A percentile compares a stretch with the other conserved stretches of the same genome.
phyloP scores from a whole-genome alignment of 2,797 vertebrate species.

The Meda fulgida region DNA sequence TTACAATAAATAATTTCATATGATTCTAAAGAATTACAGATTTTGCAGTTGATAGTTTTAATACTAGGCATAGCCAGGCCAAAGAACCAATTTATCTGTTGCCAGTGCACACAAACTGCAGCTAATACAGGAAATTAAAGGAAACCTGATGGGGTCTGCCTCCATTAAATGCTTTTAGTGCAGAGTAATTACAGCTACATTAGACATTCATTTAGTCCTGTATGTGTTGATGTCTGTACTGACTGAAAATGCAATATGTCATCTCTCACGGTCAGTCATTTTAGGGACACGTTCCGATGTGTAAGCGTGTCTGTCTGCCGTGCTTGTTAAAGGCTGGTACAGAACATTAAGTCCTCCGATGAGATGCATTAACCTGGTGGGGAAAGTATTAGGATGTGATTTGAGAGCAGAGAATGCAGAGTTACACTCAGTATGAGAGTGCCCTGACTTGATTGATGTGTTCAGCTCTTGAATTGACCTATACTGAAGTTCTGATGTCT shows the following conservation, averaged over 20 bases:
- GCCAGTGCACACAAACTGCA: slow-evolving; percentile 55
- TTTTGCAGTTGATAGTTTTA: slow-evolving; percentile 16
- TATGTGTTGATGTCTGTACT: slow-evolving; percentile 58
- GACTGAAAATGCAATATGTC: slow-evolving; percentile 56
- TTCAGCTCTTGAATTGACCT: slow-evolving; percentile 24
- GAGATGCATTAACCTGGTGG: slow-evolving; percentile 45
- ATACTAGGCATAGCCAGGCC: background rate
- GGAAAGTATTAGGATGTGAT: slow-evolving; percentile 40
- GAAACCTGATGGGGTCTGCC: slow-evolving; percentile 67
- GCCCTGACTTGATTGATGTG: slow-evolving; percentile 31
- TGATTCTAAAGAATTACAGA: slow-evolving; percentile 4
- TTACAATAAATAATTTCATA: background rate
- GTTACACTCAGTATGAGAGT: slow-evolving; percentile 17
- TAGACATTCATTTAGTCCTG: slow-evolving; percentile 72
- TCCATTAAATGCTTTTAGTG: slow-evolving; percentile 69
- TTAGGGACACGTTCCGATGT: slow-evolving; percentile 52
- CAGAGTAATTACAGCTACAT: slow-evolving; percentile 71
- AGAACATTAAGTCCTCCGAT: slow-evolving; percentile 46
- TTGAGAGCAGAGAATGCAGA: slow-evolving; percentile 25
- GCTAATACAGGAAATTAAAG: slow-evolving; percentile 63
- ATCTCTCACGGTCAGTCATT: slow-evolving; percentile 60
- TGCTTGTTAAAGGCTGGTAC: slow-evolving; percentile 50
- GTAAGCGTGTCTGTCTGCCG: slow-evolving; percentile 50
- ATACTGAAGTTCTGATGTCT: slow-evolving; percentile 35
- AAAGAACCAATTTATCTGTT: slow-evolving; percentile 34